These are phyloP conservation scores for Acromyrmex heyeri DNA, from an alignment of 1,140 invertebrate genomes.

Conservation along the genomic window DNA sequence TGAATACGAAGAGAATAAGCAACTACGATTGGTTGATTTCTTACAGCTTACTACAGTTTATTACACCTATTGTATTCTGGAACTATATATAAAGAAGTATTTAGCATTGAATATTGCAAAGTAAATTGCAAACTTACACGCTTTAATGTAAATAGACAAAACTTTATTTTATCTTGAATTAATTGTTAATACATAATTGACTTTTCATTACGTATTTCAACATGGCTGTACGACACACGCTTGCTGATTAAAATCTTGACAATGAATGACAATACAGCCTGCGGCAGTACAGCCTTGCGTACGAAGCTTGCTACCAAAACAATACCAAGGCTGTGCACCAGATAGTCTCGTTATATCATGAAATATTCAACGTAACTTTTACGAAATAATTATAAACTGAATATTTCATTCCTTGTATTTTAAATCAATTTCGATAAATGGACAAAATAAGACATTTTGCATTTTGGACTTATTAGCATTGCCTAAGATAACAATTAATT, in stretches of 20 bases:
- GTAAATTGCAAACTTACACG: background rate
- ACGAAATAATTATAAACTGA: background rate
- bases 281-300: background rate
- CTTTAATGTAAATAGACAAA: background rate
- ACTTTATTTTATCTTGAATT: constrained; percentile 15
- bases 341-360: background rate
- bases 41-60: no score
- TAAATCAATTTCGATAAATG: background rate
- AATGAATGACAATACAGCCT: constrained; percentile 22
- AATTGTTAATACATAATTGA: background rate
- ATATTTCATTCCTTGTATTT: background rate
- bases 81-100: background rate
- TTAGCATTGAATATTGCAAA: background rate
- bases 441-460: background rate
- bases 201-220: background rate
- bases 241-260: background rate
- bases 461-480: background rate
- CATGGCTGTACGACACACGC: background rate
- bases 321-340: background rate
- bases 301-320: background rate
- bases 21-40: no score
- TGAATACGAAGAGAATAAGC: no score
- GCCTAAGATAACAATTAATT: background rate
- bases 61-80: no score
- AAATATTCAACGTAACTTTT: background rate